Conservation (phyloP, 2,113 vertebrate genomes). For the Chlorocebus sabaeus region DNA sequence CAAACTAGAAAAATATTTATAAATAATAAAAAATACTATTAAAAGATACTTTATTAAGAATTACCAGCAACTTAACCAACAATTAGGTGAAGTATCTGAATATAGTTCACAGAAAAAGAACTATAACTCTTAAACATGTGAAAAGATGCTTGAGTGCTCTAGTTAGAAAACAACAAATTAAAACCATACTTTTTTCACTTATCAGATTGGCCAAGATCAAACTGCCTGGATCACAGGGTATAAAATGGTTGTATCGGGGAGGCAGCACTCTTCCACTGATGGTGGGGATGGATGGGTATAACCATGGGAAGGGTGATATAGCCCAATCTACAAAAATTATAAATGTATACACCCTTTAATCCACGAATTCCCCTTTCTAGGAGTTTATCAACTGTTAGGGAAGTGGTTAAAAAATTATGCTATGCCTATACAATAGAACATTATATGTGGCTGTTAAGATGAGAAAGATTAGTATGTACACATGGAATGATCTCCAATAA, state of each 20-base stretch:
- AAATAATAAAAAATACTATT: neutral
- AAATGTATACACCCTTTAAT: neutral
- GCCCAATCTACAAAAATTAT: neutral
- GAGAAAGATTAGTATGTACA: neutral
- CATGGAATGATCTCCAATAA: neutral
- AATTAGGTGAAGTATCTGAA: conserved; percentile 27
- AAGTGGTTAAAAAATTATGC: neutral
- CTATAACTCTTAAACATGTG: neutral
- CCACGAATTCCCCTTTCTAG: neutral
- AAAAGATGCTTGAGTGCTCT: neutral
- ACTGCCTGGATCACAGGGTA: neutral
- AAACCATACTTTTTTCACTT: neutral
- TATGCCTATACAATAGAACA: neutral
- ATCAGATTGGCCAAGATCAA: neutral
- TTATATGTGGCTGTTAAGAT: neutral
- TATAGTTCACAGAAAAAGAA: conserved; percentile 31
- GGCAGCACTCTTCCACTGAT: fast-evolving
- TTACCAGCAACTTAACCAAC: neutral
- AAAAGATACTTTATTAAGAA: neutral
- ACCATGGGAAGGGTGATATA: neutral
- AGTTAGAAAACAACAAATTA: conserved; percentile 14
- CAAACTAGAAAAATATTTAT: conserved; percentile 11
- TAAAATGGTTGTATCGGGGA: neutral
- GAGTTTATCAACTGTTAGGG: neutral
- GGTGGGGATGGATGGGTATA: neutral